Conservation (phyloP, 2,113 vertebrate genomes). For the Ramphastos sulfuratus region DNA sequence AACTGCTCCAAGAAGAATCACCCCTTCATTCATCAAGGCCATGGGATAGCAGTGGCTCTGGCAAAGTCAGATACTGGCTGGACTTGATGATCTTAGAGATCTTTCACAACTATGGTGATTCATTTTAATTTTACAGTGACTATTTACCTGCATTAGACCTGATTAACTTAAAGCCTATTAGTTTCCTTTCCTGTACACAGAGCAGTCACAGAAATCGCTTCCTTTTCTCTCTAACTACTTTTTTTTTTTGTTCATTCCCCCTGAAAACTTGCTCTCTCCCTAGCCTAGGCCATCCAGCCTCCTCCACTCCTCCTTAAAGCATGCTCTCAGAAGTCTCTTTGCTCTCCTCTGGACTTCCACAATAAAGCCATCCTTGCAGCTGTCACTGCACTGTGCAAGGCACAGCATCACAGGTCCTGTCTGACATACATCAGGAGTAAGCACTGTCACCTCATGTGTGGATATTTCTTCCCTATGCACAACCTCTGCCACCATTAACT, state of each 20-base stretch:
- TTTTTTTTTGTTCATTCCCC: neutral
- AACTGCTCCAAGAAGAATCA: neutral
- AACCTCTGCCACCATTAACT: neutral
- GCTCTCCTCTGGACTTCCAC: neutral
- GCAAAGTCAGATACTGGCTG: too few species aligned
- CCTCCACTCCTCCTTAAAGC: neutral
- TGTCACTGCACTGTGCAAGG: neutral
- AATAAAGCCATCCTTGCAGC: neutral
- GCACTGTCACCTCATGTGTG: neutral
- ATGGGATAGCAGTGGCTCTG: too few species aligned
- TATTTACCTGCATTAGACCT: neutral
- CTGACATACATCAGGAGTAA: neutral
- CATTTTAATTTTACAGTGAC: neutral
- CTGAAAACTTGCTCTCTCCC: neutral
- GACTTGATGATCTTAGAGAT: too few species aligned
- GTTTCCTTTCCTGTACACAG: neutral
- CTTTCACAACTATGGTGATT: too few species aligned
- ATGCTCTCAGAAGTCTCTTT: neutral
- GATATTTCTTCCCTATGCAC: neutral
- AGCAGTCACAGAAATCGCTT: neutral
- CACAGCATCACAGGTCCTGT: neutral
- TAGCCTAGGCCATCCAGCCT: neutral
- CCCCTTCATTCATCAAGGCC: neutral
- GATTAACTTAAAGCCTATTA: neutral
- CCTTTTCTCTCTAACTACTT: neutral